Percentiles rank a stretch among this genome's conserved stretches.
Evolutionary conservation across 2,113 vertebrate genomes (phyloP).

Genomic region (Cygnus atratus): DNA sequence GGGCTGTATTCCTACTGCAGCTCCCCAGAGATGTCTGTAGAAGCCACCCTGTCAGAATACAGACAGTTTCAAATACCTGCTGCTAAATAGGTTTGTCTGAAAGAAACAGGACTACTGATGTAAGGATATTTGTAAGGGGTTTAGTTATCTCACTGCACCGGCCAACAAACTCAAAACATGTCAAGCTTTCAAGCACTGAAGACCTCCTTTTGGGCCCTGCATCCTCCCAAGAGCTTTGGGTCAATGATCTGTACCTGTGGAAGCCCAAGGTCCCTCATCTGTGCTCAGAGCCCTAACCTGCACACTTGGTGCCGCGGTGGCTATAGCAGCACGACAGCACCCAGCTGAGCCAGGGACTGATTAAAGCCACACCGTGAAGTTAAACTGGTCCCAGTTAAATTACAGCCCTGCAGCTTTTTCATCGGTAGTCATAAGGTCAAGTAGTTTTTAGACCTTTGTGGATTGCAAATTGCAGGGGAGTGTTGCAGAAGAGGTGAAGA

Average conservation of each 20-base stretch:
- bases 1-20: background rate
- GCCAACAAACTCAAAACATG: background rate
- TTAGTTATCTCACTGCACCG: background rate
- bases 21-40: background rate
- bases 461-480: background rate
- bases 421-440: background rate
- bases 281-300: background rate
- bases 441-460: background rate
- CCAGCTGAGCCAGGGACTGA: background rate
- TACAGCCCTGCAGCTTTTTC: background rate
- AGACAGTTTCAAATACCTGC: background rate
- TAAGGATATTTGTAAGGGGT: background rate
- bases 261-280: background rate
- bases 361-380: fast-evolving
- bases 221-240: background rate
- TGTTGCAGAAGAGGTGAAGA: background rate
- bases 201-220: background rate
- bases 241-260: background rate
- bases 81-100: background rate
- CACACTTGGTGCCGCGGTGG: background rate
- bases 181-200: background rate
- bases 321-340: background rate
- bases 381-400: background rate
- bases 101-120: background rate
- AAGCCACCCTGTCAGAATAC: background rate